Percentiles rank a stretch among this genome's conserved stretches.
Conservation (phyloP, 2,113 vertebrate species). For the Antennarius striatus region DNA sequence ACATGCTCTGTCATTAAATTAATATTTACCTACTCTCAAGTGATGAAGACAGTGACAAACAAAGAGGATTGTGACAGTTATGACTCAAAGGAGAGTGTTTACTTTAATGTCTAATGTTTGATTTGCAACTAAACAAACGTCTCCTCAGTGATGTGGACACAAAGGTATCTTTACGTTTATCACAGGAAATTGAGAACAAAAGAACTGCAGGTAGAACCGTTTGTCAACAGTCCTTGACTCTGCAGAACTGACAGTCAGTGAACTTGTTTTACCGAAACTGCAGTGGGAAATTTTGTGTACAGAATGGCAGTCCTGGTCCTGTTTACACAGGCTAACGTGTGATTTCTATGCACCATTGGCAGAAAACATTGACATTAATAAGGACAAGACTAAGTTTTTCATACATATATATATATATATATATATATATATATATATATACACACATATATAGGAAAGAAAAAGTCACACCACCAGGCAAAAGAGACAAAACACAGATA, state of each 20-base stretch:
- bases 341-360: constrained; percentile 37
- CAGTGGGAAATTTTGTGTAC: constrained; percentile 14
- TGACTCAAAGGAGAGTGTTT: constrained; percentile 14
- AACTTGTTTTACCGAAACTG: constrained; percentile 45
- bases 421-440: too few species aligned
- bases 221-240: constrained; percentile 39
- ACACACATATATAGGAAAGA: not conserved
- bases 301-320: constrained; percentile 11
- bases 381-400: too few species aligned
- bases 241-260: constrained; percentile 51
- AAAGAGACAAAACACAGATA: constrained; percentile 47
- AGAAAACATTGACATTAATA: constrained; percentile 28
- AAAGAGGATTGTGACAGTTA: not conserved
- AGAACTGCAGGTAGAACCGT: constrained; percentile 5
- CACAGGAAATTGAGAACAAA: constrained; percentile 16
- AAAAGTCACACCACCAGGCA: not conserved
- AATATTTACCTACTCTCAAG: too few species aligned
- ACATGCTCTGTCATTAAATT: too few species aligned
- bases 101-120: constrained; percentile 31
- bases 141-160: constrained; percentile 36
- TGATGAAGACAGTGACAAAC: too few species aligned
- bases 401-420: too few species aligned
- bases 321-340: constrained; percentile 35
- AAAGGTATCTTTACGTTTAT: constrained; percentile 30
- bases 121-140: constrained; percentile 34